Percentiles rank a stretch among this genome's conserved stretches.
Evolutionary conservation across 2,797 vertebrate genomes (phyloP).

Genomic region (Scyliorhinus canicula): DNA sequence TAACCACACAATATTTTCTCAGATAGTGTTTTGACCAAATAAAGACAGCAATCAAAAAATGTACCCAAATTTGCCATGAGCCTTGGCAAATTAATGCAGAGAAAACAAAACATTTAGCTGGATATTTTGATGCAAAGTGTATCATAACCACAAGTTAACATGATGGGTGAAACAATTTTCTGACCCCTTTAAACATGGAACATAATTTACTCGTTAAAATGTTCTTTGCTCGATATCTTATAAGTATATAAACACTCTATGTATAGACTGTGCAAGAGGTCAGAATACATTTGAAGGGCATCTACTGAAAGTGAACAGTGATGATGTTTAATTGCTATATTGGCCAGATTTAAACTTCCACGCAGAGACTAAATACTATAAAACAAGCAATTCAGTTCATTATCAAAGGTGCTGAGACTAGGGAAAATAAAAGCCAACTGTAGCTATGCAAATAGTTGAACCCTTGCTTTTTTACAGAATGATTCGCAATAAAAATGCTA

Average conservation of each 20-base stretch:
- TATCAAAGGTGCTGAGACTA: constrained; percentile 36
- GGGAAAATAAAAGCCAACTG: constrained; percentile 36
- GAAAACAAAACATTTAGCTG: neutral
- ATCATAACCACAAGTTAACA: neutral
- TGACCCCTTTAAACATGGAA: neutral
- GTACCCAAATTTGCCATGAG: neutral
- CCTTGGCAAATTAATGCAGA: no score
- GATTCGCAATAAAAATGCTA: constrained; percentile 38
- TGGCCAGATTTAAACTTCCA: constrained; percentile 30
- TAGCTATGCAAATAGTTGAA: constrained; percentile 38
- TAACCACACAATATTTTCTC: neutral
- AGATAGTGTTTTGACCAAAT: neutral
- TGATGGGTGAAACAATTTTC: neutral
- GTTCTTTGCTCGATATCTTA: constrained; percentile 9
- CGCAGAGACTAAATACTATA: constrained; percentile 20
- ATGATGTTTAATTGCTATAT: constrained; percentile 38
- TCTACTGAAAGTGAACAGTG: neutral
- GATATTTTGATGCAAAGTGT: neutral
- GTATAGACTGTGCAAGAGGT: neutral
- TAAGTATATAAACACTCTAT: neutral
- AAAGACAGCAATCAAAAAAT: neutral
- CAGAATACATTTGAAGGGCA: constrained; percentile 21
- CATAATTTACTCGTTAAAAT: constrained; percentile 24
- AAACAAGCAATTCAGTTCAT: constrained; percentile 35
- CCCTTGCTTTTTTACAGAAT: constrained; percentile 31